A percentile compares a stretch with the other conserved stretches of the same genome.
These are phyloP conservation scores for Enteromius mattozi DNA, from an alignment of 2,797 vertebrate genomes.

Conservation along the genomic window DNA sequence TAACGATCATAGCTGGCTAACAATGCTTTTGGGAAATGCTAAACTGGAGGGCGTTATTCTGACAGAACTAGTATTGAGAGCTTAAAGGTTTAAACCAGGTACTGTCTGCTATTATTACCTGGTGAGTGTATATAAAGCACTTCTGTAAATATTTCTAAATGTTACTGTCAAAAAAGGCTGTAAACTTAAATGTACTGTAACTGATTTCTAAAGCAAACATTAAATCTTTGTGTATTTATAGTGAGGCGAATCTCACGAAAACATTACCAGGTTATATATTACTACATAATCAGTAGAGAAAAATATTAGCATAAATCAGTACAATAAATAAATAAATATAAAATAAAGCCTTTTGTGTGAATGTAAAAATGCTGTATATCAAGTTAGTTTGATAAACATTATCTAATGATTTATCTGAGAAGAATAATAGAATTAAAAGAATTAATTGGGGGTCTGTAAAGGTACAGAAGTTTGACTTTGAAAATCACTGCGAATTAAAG, in stretches of 20 bases:
- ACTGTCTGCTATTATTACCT: not conserved
- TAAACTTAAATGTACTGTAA: not conserved
- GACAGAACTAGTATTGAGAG: not conserved
- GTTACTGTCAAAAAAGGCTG: not conserved
- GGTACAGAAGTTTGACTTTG: not conserved
- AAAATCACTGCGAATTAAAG: not conserved
- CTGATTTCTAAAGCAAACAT: not conserved
- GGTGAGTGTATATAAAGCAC: not conserved
- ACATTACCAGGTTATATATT: not conserved
- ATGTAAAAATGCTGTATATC: not conserved
- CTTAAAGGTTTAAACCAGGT: not conserved
- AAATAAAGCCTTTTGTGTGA: not conserved
- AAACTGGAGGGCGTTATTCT: no score
- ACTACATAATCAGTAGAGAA: not conserved
- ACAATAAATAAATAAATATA: not conserved
- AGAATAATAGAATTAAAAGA: not conserved
- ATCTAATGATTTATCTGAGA: not conserved
- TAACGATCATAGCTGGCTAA: no score
- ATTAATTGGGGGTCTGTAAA: not conserved
- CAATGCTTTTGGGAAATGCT: no score
- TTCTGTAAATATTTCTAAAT: not conserved
- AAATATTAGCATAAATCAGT: not conserved
- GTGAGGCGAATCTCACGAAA: not conserved
- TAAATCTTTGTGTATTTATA: constrained; percentile 4
- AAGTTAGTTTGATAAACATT: not conserved